A percentile compares a stretch with the other conserved stretches of the same genome.
phyloP scores from a whole-genome alignment of 2,113 vertebrate species.

The Excalfactoria chinensis region DNA sequence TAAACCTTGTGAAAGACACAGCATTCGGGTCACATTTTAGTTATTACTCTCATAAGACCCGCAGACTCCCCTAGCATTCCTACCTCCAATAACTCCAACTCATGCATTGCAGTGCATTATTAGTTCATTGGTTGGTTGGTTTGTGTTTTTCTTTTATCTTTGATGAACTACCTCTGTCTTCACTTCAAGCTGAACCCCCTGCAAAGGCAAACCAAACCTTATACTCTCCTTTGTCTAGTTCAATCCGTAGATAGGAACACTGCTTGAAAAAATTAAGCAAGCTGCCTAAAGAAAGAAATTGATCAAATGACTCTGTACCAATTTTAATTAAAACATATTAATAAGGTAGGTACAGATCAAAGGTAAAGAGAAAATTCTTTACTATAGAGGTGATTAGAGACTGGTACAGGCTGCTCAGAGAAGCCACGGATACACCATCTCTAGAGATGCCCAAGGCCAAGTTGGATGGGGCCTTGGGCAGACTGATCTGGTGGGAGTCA shows the following conservation, averaged over 20 bases:
- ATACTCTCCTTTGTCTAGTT: background rate
- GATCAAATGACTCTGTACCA: background rate
- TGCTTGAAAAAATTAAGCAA: conserved; percentile 29
- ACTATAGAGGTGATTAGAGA: background rate
- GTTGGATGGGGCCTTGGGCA: background rate
- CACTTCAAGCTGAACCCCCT: background rate
- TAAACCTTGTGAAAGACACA: background rate
- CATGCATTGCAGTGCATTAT: background rate
- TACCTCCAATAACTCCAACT: background rate
- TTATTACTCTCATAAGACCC: background rate
- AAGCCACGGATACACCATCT: background rate
- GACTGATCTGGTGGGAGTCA: background rate
- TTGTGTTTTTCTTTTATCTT: background rate
- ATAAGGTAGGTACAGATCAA: background rate
- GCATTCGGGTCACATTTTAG: background rate
- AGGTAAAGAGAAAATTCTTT: background rate
- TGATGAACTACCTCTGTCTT: background rate
- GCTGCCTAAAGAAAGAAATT: background rate
- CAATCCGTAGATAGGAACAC: background rate
- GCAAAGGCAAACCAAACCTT: background rate
- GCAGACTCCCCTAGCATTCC: background rate
- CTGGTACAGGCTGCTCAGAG: background rate
- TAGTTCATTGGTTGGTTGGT: background rate
- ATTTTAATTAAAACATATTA: background rate
- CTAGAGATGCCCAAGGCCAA: background rate